phyloP scores from a whole-genome alignment of 2,113 vertebrate genomes.

The Psettodes erumei region DNA sequence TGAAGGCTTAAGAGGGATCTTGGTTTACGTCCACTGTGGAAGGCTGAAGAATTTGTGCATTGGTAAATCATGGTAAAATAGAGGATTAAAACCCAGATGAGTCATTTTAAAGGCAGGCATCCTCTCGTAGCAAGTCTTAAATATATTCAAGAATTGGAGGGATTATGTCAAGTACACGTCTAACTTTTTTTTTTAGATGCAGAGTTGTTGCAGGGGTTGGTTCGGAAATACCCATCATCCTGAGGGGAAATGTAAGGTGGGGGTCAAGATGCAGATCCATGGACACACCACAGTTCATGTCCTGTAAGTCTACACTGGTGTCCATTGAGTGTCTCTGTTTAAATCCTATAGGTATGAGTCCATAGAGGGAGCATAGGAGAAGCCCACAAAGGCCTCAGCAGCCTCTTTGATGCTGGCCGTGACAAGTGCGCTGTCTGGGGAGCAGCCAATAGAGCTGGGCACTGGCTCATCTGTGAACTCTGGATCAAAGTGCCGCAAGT shows the following conservation, averaged over 20 bases:
- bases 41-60: constrained; percentile 55
- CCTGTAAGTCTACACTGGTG: constrained; percentile 40
- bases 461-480: constrained; percentile 99
- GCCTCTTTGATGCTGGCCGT: constrained; percentile 96
- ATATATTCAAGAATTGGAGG: constrained; percentile 43
- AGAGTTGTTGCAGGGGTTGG: constrained; percentile 37
- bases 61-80: constrained; percentile 24
- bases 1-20: constrained; percentile 38
- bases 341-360: constrained; percentile 93
- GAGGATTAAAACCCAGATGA: constrained; percentile 25
- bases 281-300: constrained; percentile 46
- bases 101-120: constrained; percentile 28
- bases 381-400: constrained; percentile 94
- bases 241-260: constrained; percentile 48
- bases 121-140: constrained; percentile 32
- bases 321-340: constrained; percentile 37
- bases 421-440: constrained; percentile 92
- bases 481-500: constrained; percentile 96
- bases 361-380: constrained; percentile 96
- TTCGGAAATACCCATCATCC: constrained; percentile 46
- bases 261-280: constrained; percentile 69
- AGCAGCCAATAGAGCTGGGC: constrained; percentile 94
- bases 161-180: constrained; percentile 37
- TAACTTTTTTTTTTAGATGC: constrained; percentile 42
- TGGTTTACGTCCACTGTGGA: constrained; percentile 21